Evolutionary conservation across 1,140 invertebrate species (phyloP), one percentile per base, ranked within the genome.

Genomic region (Drosophila kohkoa): DNA sequence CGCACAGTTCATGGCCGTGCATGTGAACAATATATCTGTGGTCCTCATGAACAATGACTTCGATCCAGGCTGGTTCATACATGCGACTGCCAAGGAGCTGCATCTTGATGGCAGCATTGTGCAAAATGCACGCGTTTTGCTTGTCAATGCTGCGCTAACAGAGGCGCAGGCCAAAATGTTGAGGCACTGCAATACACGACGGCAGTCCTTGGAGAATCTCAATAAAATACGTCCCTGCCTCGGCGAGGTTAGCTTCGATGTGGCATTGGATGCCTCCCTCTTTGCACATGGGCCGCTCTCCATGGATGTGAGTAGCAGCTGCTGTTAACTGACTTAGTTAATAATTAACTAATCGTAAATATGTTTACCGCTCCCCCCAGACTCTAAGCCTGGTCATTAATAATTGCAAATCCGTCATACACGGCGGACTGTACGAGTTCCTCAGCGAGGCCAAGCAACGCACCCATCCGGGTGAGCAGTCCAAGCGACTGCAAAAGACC

Each of bases 1-100:
- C 94, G 96, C 96, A 76, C 96, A 97, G 96, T 97, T 97, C 92
- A 96, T 97, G 95, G 96, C 96, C n/a, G 95, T 98, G 25, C 96
- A 97, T 85, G 94, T 98, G 32, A 95, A 96, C 75, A 97, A 97
- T 89, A 94, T 97, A 71, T 97, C 95, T 67, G 93, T 97, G 7
- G 95, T 96, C 77, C 93, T 96, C 52, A 93, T 97, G 69, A 93
- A 94, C 57, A 93, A 94, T 43, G 77, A 90, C 25, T 75, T 85
- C n/a, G 94, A 94, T 57, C 95, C 95, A 52, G 95, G 96, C 16
- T 97, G 96, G 94, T 93, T 97, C 32, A 93, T 97, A 0, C 96
- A 97, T 93, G 94, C 95, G 11, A 96, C 95, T 30, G 95, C 96
- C 1, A 95, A 95, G 69, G 96, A 96, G 83, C 92, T 98, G 1